Evolutionary conservation across 1,140 invertebrate species (phyloP).

Genomic region (Sinella curviseta): DNA sequence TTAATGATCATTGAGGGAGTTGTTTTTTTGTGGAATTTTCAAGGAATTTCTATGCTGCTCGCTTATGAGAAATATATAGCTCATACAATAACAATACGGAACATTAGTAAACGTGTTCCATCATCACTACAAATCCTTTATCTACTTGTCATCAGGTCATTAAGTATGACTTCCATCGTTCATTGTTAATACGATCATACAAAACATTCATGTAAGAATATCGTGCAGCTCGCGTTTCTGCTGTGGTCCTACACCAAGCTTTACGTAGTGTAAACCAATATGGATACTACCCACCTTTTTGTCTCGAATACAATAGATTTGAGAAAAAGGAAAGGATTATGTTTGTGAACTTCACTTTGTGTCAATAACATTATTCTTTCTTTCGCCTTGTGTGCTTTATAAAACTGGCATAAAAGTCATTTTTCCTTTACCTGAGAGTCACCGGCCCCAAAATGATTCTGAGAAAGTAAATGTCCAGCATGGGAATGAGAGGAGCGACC

Average conservation of each 20-base stretch:
- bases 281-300: not conserved
- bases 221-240: too few relatives aligned
- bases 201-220: not conserved
- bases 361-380: not conserved
- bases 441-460: slow-evolving; percentile 44
- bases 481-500: slow-evolving; percentile 21
- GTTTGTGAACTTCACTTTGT: not conserved
- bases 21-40: not conserved
- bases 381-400: too few relatives aligned
- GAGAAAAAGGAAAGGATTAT: slow-evolving; percentile 7
- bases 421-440: slow-evolving; percentile 44
- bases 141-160: slow-evolving; percentile 3
- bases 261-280: too few relatives aligned
- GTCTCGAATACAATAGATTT: not conserved
- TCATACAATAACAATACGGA: not conserved
- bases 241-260: too few relatives aligned
- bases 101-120: too few relatives aligned
- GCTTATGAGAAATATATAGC: not conserved
- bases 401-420: too few relatives aligned
- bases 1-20: slow-evolving; percentile 15
- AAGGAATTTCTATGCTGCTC: not conserved
- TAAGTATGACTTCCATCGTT: not conserved
- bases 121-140: not conserved
- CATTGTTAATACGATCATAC: not conserved
- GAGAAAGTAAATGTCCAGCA: slow-evolving; percentile 37